Conservation (phyloP, 2,113 vertebrate genomes). For the Cyanocitta stelleri region DNA sequence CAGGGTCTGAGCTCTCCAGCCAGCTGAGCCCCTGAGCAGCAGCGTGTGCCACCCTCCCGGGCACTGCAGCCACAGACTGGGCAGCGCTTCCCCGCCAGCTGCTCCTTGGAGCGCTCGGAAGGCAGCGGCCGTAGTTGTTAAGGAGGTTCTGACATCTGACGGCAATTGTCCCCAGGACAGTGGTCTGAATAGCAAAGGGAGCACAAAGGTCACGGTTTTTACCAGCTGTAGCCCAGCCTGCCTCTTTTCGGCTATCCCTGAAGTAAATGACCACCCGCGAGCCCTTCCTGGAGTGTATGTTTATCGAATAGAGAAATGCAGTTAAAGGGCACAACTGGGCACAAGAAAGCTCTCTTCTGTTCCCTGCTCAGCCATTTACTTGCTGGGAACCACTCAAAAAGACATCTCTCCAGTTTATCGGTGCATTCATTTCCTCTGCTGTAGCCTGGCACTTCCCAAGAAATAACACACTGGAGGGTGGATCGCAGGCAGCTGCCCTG, state of each 20-base stretch:
- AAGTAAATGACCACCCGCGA: neutral
- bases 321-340: neutral
- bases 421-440: neutral
- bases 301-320: neutral
- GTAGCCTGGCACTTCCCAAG: neutral
- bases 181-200: neutral
- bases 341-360: neutral
- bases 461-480: neutral
- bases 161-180: neutral
- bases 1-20: neutral
- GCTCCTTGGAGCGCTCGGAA: neutral
- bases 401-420: neutral
- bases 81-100: neutral
- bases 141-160: neutral
- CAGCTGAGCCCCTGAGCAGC: neutral
- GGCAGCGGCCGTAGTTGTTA: neutral
- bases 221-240: neutral
- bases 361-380: neutral
- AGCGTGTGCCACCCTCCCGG: neutral
- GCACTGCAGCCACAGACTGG: neutral
- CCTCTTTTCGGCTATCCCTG: neutral
- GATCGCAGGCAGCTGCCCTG: neutral
- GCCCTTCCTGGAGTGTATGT: neutral
- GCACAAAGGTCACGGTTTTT: neutral
- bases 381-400: neutral